Conservation (phyloP, 1,140 invertebrate species). For the Eufriesea mexicana region DNA sequence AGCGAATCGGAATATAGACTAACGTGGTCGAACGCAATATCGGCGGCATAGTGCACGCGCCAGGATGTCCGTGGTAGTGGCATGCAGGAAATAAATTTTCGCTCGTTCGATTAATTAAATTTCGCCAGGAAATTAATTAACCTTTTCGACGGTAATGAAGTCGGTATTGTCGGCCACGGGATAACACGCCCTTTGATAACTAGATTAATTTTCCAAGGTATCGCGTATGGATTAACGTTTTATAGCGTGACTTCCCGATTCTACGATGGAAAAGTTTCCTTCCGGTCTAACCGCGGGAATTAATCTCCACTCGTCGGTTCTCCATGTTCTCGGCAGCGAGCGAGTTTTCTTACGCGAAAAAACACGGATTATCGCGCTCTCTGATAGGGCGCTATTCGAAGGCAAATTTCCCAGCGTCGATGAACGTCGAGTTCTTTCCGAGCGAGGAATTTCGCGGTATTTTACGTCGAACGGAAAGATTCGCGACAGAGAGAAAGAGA, state of each 20-base stretch:
- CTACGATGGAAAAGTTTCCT: neutral
- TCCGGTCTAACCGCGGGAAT: neutral
- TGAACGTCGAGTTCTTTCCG: slow-evolving; percentile 34
- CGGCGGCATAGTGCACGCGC: neutral
- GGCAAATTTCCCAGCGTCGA: slow-evolving; percentile 48
- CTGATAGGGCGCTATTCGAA: slow-evolving; percentile 30
- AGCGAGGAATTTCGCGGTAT: neutral
- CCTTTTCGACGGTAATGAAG: slow-evolving; percentile 52
- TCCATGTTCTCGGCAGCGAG: slow-evolving; percentile 12
- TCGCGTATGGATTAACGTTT: neutral
- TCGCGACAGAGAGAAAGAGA: neutral
- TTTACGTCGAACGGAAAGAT: neutral
- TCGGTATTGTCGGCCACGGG: neutral
- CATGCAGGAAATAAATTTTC: slow-evolving; percentile 59
- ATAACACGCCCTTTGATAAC: slow-evolving; percentile 36
- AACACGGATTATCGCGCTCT: slow-evolving; percentile 31
- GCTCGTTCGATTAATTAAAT: slow-evolving; percentile 60
- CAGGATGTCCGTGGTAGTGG: slow-evolving; percentile 18
- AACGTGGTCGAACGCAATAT: slow-evolving; percentile 6
- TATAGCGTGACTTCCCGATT: neutral
- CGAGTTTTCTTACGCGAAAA: slow-evolving; percentile 20
- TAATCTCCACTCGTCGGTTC: slow-evolving; percentile 42
- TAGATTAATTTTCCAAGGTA: slow-evolving; percentile 41
- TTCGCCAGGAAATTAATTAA: slow-evolving; percentile 63
- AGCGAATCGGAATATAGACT: too few species aligned